Base-by-base conservation (phyloP, 2,797 vertebrate genomes). In the Enteromius treurensis region DNA sequence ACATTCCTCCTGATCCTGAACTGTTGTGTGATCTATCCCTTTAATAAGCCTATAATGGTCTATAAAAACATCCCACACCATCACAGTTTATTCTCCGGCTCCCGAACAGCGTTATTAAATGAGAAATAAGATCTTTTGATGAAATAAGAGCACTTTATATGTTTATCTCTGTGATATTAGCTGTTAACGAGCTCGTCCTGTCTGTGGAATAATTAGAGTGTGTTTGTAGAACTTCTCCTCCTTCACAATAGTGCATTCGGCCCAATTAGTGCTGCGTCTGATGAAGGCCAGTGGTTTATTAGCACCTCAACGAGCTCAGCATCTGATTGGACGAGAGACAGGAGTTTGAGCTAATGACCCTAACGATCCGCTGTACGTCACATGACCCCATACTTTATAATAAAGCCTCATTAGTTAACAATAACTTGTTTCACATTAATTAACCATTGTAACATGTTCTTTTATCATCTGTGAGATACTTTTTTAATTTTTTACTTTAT, bases 181-280 rank as follows among this genome's bases (percentile, higher is more conserved):
- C 47, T 84, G 11, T 14, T 47, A 91, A 92, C 91, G 91, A 91
- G 91, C 92, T 87, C 88, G 88, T 88, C 81, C 88, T 87, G 88
- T 87, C 83, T 88, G 90, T 92, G 90, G 90, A 87, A 90, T 94
- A 94, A 95, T 95, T 93, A 94, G 90, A 93, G 90, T 91, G 85
- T 89, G 88, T 53, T 8, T 15, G 87, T 92, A 92, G 92, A 92
- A 89, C 88, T 26, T 29, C 67, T 80, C 79, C 76, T 84, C 85
- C 89, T 91, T 88, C 92, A 94, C 92, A 91, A 90, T 91, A 87
- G 67, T 47, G 19, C 84, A 88, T 89, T 91, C 87, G 79, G 87
- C 90, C 85, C 93, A 95, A 94, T 95, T 95, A 94, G 93, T 5
- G 62, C 26, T 3, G 60, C 6, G 6, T n/a, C 11, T 75, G 5